A percentile compares a stretch with the other conserved stretches of the same genome.
Conservation (phyloP, 2,797 vertebrate genomes). For the Phalloptychus januarius region DNA sequence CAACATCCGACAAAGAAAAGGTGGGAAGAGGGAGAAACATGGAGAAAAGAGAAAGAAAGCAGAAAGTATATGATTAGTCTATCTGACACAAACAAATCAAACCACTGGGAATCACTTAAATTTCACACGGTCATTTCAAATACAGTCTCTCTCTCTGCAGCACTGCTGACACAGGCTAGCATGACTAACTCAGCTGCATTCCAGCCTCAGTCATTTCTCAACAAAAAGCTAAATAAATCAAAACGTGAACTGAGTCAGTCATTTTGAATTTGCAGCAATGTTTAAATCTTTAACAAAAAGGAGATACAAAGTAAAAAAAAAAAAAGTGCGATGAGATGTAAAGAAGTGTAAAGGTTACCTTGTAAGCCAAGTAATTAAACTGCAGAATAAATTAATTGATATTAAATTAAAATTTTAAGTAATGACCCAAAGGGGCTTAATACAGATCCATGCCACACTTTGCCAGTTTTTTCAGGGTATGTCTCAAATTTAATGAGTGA, state of each 20-base stretch:
- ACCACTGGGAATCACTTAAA: slow-evolving; percentile 53
- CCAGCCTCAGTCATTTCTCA: slow-evolving; percentile 25
- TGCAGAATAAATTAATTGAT: neutral
- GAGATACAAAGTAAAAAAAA: slow-evolving; percentile 20
- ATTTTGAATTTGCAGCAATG: slow-evolving; percentile 30
- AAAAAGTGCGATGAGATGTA: slow-evolving; percentile 24
- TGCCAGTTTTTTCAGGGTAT: neutral
- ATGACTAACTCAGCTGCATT: slow-evolving; percentile 37
- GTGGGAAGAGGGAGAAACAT: slow-evolving; percentile 30
- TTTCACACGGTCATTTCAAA: slow-evolving; percentile 46
- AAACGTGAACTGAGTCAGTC: slow-evolving; percentile 55
- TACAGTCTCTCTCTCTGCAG: slow-evolving; percentile 15
- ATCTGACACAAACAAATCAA: slow-evolving; percentile 66
- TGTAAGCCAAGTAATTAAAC: slow-evolving; percentile 21
- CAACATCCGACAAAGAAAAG: slow-evolving; percentile 53
- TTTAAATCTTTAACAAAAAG: slow-evolving; percentile 15
- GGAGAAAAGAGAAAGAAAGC: slow-evolving; percentile 50
- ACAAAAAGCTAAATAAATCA: slow-evolving; percentile 45
- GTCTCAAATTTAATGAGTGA: neutral
- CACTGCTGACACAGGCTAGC: slow-evolving; percentile 35
- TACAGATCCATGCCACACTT: neutral
- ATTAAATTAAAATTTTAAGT: neutral
- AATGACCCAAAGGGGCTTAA: neutral
- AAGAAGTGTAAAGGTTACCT: slow-evolving; percentile 7
- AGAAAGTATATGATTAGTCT: slow-evolving; percentile 64